Base-by-base conservation (phyloP, 2,797 vertebrate species). In the Lutjanus argentimaculatus region DNA sequence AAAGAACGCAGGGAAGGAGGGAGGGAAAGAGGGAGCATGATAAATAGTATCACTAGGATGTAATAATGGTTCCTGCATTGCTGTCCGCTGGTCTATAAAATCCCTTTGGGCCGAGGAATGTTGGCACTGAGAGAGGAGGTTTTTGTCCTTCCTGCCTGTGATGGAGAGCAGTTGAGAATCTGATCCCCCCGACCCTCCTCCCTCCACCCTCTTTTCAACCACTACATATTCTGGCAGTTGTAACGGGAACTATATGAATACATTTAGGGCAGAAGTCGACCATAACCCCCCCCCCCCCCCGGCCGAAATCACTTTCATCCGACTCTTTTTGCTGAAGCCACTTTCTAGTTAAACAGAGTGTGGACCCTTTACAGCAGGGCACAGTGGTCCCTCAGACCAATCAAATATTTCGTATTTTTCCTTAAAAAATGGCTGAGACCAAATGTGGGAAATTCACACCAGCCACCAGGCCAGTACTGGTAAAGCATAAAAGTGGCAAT, bases 51-150 rank as follows among this genome's bases (percentile, higher is more conserved):
- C 82, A 79, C 82, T 82, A 79, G 91, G 91, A 94, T 94, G 92
- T 94, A 94, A 95, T 95, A 91, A 93, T 91, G 91, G 85, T 90
- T 89, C 68, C 78, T 91, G 92, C 94, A 90, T 95, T 93, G 94
- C 92, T 95, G 92, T 95, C 92, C 90, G 92, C 93, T 96, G 93
- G 92, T 87, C 93, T 95, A 95, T 95, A 91, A 95, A 95, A 95
- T 95, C 89, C 78, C 87, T 93, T 93, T 94, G 91, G 92, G 87
- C 80, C 55, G 67, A 80, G 93, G 94, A 95, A 95, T 95, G 94
- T 94, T 93, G 93, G 93, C 93, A 79, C 75, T 25, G 59, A 88
- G 84, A 85, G 85, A 85, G 87, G 84, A 85, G 89, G 88, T 77
- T 92, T 95, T 91, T 94, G 90, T 95, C 91, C 91, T 88, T 89